Percentiles rank a stretch among this genome's conserved stretches.
phyloP scores from a whole-genome alignment of 2,888 invertebrate species.

The Epirrita christyi region DNA sequence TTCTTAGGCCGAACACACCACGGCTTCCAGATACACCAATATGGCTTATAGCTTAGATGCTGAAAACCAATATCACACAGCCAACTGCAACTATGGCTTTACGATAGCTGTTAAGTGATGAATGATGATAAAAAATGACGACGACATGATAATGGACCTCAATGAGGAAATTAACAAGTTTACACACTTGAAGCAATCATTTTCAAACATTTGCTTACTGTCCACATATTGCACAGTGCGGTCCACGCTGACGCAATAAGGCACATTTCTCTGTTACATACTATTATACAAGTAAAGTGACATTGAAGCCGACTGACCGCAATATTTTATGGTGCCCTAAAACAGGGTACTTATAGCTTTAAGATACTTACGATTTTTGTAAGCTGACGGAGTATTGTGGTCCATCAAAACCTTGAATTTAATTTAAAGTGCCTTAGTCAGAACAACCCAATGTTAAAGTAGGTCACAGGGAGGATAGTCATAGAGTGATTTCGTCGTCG shows the following conservation, averaged over 20 bases:
- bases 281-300: constrained; percentile 67
- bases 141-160: neutral
- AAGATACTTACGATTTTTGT: no score
- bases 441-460: no score
- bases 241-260: constrained; percentile 59
- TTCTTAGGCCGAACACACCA: no score
- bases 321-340: constrained; percentile 40
- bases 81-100: neutral
- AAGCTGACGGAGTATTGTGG: no score
- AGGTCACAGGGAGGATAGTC: no score
- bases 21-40: no score
- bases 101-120: neutral
- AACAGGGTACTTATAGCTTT: constrained; percentile 2
- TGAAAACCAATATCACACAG: neutral
- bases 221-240: constrained; percentile 40
- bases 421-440: no score
- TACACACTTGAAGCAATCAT: constrained; percentile 5
- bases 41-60: no score
- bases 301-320: constrained; percentile 73
- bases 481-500: no score
- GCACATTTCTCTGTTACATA: constrained; percentile 61
- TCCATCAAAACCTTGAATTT: no score
- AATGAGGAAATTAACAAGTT: constrained; percentile 9
- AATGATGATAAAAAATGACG: neutral
- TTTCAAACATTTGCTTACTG: constrained; percentile 14